These are phyloP conservation scores for Himalopsyche phryganea DNA, from an alignment of 1,140 invertebrate species.

Conservation along the genomic window DNA sequence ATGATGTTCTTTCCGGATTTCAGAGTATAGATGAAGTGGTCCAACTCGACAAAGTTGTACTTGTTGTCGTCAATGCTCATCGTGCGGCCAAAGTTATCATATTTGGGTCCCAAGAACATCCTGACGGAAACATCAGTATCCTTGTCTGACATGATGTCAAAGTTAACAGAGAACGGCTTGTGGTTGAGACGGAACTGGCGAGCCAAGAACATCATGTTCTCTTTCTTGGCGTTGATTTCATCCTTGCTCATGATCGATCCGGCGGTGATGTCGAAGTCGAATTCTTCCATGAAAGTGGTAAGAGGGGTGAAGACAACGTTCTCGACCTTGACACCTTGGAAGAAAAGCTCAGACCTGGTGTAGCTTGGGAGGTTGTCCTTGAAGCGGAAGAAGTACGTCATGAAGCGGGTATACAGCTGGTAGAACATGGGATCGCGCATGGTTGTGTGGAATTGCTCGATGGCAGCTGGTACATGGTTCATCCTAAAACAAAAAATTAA, in stretches of 20 bases:
- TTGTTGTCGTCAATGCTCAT: conserved; percentile 50
- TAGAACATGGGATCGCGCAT: conserved; percentile 51
- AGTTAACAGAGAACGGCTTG: conserved; percentile 55
- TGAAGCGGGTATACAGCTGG: conserved; percentile 51
- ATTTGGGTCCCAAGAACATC: conserved; percentile 59
- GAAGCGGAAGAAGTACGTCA: conserved; percentile 56
- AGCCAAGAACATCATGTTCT: conserved; percentile 30
- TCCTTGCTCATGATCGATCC: conserved; percentile 32
- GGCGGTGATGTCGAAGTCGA: conserved; percentile 48
- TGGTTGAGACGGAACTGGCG: conserved; percentile 55
- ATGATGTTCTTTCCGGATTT: conserved; percentile 63
- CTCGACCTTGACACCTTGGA: conserved; percentile 57
- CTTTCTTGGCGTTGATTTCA: conserved; percentile 18
- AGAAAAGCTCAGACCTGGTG: conserved; percentile 49
- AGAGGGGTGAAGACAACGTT: conserved; percentile 52
- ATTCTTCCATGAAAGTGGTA: conserved; percentile 53
- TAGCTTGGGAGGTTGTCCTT: conserved; percentile 48
- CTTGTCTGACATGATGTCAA: conserved; percentile 56
- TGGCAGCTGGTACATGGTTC: conserved; percentile 30
- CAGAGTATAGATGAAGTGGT: conserved; percentile 65
- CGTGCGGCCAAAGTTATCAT: conserved; percentile 52
- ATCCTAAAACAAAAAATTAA: conserved; percentile 22
- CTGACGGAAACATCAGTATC: conserved; percentile 52
- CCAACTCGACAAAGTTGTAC: conserved; percentile 64
- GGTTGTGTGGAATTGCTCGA: conserved; percentile 51